A percentile compares a stretch with the other conserved stretches of the same genome.
Evolutionary conservation across 2,888 invertebrate genomes (phyloP).

Genomic region (Arrhopalites spinosus): DNA sequence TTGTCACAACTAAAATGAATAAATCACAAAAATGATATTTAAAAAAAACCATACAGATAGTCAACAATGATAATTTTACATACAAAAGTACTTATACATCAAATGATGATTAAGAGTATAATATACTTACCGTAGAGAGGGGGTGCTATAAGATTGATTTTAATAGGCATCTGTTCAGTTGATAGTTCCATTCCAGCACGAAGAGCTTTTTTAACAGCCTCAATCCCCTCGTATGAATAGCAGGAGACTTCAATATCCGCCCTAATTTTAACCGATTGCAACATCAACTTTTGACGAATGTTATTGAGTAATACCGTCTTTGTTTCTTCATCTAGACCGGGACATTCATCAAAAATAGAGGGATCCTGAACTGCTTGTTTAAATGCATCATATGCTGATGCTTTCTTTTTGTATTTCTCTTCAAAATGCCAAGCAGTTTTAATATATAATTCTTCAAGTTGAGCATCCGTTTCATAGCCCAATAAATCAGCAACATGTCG

Average conservation of each 20-base stretch:
- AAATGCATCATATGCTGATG: constrained; percentile 96
- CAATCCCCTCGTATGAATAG: constrained; percentile 97
- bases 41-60: no score
- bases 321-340: constrained; percentile 84
- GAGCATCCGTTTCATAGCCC: constrained; percentile 86
- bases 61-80: no score
- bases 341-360: constrained; percentile 89
- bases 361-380: constrained; percentile 98
- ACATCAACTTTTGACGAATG: constrained; percentile 93
- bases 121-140: constrained; percentile 80
- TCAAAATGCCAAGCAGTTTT: constrained; percentile 99
- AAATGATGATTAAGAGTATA: neutral
- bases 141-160: constrained; percentile 98
- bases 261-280: constrained; percentile 94
- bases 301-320: constrained; percentile 91
- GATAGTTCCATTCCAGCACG: constrained; percentile 88
- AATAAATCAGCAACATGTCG: constrained; percentile 95
- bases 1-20: constrained; percentile 82
- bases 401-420: constrained; percentile 93
- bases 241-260: constrained; percentile 93
- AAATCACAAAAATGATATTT: constrained; percentile 22
- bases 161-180: constrained; percentile 91
- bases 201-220: constrained; percentile 93
- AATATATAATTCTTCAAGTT: constrained; percentile 91
- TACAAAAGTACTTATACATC: no score